A percentile compares a stretch with the other conserved stretches of the same genome.
Conservation (phyloP, 2,113 vertebrate species). For the Clarias batrachus region DNA sequence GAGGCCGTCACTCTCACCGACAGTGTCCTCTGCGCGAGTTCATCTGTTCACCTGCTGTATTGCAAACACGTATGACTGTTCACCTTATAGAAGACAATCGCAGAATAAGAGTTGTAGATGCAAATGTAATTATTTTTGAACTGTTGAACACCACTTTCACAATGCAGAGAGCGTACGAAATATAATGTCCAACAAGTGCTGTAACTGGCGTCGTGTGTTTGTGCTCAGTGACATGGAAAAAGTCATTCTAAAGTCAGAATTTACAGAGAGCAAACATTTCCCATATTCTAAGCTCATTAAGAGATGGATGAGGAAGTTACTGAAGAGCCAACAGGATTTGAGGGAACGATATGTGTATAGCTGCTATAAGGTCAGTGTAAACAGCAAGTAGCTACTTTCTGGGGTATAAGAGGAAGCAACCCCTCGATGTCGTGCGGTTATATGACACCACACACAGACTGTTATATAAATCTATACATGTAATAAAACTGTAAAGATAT, state of each 20-base stretch:
- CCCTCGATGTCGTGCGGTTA: too few relatives aligned
- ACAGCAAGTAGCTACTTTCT: background rate
- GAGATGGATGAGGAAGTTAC: background rate
- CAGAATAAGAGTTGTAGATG: background rate
- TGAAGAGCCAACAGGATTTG: background rate
- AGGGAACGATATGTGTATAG: background rate
- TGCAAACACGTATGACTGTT: background rate
- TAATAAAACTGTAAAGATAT: too few relatives aligned
- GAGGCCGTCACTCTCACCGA: background rate
- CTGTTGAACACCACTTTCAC: background rate
- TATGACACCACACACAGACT: too few relatives aligned
- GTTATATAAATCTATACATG: too few relatives aligned
- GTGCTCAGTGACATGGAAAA: background rate
- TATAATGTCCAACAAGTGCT: background rate
- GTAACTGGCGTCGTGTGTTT: background rate
- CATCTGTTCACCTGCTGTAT: background rate
- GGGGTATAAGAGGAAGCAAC: too few relatives aligned
- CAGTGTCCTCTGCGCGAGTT: background rate
- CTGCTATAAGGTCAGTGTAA: background rate
- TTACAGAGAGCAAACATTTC: background rate
- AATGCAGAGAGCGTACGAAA: background rate
- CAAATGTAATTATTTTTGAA: background rate
- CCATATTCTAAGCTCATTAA: background rate
- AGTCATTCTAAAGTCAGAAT: too few relatives aligned
- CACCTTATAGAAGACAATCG: background rate